Conservation (phyloP, 2,797 vertebrate species). For the Enteromius radiatus region DNA sequence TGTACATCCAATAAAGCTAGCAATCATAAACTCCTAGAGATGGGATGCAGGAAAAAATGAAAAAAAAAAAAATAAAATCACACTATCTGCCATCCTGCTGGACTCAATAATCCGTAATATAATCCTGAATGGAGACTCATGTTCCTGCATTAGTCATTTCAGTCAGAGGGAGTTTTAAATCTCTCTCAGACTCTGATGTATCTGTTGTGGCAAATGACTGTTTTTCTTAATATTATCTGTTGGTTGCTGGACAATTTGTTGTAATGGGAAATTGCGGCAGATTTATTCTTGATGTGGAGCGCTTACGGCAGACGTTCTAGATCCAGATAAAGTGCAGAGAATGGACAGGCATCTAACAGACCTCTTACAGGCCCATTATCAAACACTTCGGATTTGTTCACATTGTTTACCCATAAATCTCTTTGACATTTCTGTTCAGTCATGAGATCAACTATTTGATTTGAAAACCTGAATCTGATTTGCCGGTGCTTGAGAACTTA, state of each 20-base stretch:
- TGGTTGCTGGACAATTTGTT: slow-evolving; percentile 34
- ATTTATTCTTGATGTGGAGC: slow-evolving; percentile 23
- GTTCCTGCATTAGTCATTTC: slow-evolving; percentile 74
- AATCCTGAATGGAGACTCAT: slow-evolving; percentile 10
- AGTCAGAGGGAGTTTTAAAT: slow-evolving; percentile 15
- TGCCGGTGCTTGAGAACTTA: neutral
- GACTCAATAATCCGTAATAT: slow-evolving; percentile 74
- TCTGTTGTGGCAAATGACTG: neutral
- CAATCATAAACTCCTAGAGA: neutral
- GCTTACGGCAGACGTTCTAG: slow-evolving; percentile 20
- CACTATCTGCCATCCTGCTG: slow-evolving; percentile 61
- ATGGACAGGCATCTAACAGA: neutral
- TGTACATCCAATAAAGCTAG: neutral
- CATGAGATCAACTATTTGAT: neutral
- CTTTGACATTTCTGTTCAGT: neutral
- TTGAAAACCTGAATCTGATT: neutral
- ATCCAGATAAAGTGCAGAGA: slow-evolving; percentile 5
- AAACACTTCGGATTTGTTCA: neutral
- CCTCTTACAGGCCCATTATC: neutral
- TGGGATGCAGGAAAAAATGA: neutral
- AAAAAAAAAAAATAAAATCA: no score
- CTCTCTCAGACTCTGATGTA: slow-evolving; percentile 32
- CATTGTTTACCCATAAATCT: neutral
- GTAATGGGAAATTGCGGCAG: slow-evolving; percentile 38
- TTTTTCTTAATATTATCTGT: neutral